Base-by-base conservation (phyloP, 2,113 vertebrate genomes). In the Gavia stellata region DNA sequence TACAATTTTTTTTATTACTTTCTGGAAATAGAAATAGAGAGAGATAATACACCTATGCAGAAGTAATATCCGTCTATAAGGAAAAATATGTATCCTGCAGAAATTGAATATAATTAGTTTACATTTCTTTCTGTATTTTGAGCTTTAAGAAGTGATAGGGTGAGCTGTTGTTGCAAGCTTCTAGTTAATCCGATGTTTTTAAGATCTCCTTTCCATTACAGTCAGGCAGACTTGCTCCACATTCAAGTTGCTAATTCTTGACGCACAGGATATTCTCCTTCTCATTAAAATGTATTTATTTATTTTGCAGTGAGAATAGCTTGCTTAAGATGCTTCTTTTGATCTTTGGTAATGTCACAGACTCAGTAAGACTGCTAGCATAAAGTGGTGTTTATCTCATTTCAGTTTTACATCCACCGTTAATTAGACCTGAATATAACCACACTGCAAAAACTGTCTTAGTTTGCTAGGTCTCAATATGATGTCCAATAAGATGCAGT, bases 211-310 rank as follows among this genome's bases (percentile, higher is more conserved):
- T 92, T 89, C 58, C 38, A 81, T 77, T 83, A 50, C 36, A 77
- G 84, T 73, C 38, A 90, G 45, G 47, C 58, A 80, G 67, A 47
- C 36, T 75, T 72, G 78, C 71, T 82, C 87, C n/a, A 59, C 66
- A 19, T 91, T 90, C 53, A 50, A 4, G 59, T 81, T 88, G 78
- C 50, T 88, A 96, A 92, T 92, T 96, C 72, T 65, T 93, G 81
- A 80, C 3, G 2, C 58, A 15, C 23, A 55, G 82, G 58, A 74
- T 92, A 85, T 92, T 93, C 96, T 91, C 71, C 74, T 80, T 94
- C 84, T 95, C 89, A 96, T 96, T 96, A 97, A 94, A 93, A 88
- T 96, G 87, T 87, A 67, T 94, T 97, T 96, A 89, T 97, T 97
- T 97, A 82, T 95, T 96, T 96, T 92, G 55, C 47, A 70, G 29